Evolutionary conservation across 2,113 vertebrate species (phyloP).

Genomic region (Ceyx cyanopectus): DNA sequence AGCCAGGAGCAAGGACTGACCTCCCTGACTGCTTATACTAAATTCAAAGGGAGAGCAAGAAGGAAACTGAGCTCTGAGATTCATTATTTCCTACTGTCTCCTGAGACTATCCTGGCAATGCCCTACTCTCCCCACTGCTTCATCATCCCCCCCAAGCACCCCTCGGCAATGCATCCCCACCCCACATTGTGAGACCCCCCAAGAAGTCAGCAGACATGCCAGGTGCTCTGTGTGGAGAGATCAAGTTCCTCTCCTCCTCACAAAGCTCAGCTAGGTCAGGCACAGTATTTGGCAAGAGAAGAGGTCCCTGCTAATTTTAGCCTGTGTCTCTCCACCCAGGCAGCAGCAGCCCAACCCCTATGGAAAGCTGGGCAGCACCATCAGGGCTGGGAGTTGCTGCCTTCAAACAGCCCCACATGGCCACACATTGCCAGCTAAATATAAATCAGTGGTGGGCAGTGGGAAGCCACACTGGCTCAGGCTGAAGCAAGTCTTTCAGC

Average conservation of each 20-base stretch:
- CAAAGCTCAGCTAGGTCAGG: slow-evolving; percentile 38
- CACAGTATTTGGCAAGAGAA: slow-evolving; percentile 59
- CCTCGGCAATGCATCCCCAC: background rate
- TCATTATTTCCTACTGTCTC: background rate
- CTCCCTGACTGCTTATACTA: background rate
- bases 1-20: background rate
- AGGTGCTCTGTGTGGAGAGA: background rate
- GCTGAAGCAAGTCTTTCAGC: background rate
- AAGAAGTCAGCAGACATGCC: background rate
- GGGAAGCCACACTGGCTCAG: background rate
- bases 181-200: background rate
- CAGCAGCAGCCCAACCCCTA: slow-evolving; percentile 37
- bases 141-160: background rate
- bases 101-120: background rate
- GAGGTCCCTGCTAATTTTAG: slow-evolving; percentile 77
- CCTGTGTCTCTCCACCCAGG: slow-evolving; percentile 68
- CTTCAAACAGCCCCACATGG: background rate
- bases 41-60: background rate
- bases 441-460: background rate
- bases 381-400: slow-evolving; percentile 46
- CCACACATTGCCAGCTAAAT: background rate
- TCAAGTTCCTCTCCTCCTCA: background rate
- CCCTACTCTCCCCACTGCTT: background rate
- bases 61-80: background rate
- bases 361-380: slow-evolving; percentile 48